These are phyloP conservation scores for Pitangus sulphuratus DNA, from an alignment of 2,797 vertebrate genomes.

Conservation along the genomic window DNA sequence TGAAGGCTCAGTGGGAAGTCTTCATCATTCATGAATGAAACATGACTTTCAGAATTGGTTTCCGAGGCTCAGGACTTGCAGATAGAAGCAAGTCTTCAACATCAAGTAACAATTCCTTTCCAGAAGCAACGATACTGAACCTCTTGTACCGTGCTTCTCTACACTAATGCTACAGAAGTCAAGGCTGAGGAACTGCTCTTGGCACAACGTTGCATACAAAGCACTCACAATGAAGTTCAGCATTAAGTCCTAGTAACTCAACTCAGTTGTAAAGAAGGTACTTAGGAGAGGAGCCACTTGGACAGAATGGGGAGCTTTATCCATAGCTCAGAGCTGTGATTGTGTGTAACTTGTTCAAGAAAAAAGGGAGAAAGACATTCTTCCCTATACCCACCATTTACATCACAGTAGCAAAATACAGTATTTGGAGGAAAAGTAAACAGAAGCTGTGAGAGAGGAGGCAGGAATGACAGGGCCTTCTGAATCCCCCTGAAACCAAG, in stretches of 20 bases:
- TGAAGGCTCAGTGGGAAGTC: not conserved
- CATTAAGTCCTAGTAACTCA: not conserved
- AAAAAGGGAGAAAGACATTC: not conserved
- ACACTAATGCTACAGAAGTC: not conserved
- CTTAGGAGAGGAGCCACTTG: not conserved
- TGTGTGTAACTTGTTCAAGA: not conserved
- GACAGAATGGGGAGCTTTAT: not conserved
- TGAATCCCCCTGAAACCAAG: not conserved
- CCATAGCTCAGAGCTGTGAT: not conserved
- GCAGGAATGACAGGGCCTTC: not conserved
- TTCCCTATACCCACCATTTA: not conserved
- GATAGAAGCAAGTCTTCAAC: not conserved
- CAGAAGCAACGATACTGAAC: not conserved
- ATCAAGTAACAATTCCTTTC: not conserved
- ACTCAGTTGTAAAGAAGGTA: not conserved
- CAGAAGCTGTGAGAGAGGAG: not conserved
- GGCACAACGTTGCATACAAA: not conserved
- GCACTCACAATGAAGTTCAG: not conserved
- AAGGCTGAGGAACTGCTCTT: not conserved
- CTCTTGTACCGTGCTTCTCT: not conserved
- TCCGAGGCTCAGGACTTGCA: not conserved
- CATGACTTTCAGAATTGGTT: not conserved
- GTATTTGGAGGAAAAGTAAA: not conserved
- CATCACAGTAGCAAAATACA: not conserved
- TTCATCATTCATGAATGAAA: not conserved